Conservation (phyloP, 1,140 invertebrate genomes). For the Condylostylus longicornis region DNA sequence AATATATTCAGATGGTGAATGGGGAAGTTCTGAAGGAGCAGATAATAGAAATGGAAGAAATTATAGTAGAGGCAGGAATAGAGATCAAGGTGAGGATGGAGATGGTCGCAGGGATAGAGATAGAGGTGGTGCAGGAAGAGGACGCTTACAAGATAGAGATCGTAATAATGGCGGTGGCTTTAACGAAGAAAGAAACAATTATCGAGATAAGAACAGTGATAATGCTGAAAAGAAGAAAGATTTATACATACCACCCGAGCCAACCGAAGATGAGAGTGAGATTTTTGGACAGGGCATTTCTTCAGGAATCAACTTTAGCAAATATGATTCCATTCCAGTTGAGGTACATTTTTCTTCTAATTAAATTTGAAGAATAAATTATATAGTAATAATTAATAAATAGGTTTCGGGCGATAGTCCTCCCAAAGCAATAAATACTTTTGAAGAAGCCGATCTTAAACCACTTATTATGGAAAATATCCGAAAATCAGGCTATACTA, state of each 20-base stretch:
- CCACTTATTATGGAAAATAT: constrained; percentile 61
- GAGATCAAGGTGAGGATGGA: constrained; percentile 9
- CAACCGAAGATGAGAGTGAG: constrained; percentile 49
- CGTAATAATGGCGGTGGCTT: constrained; percentile 12
- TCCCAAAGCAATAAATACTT: constrained; percentile 46
- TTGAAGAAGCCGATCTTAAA: constrained; percentile 54
- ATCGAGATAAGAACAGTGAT: constrained; percentile 7
- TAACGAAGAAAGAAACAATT: constrained; percentile 6
- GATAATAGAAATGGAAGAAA: constrained; percentile 1
- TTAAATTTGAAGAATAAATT: neutral
- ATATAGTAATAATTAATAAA: neutral
- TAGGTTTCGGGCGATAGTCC: constrained; percentile 27
- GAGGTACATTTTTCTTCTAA: constrained; percentile 38
- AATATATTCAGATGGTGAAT: neutral
- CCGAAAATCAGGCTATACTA: constrained; percentile 60
- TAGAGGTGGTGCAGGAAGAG: constrained; percentile 5
- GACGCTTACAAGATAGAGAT: constrained; percentile 11
- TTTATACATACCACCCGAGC: constrained; percentile 69
- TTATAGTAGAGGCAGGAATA: constrained; percentile 3
- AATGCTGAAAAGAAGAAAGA: constrained; percentile 38
- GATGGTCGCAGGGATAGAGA: constrained; percentile 4
- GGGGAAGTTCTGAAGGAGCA: neutral
- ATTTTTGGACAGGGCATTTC: constrained; percentile 55
- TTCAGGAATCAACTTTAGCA: constrained; percentile 77
- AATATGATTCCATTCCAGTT: constrained; percentile 70